phyloP scores from a whole-genome alignment of 2,888 invertebrate genomes.

The Drosophila nr. medialis region DNA sequence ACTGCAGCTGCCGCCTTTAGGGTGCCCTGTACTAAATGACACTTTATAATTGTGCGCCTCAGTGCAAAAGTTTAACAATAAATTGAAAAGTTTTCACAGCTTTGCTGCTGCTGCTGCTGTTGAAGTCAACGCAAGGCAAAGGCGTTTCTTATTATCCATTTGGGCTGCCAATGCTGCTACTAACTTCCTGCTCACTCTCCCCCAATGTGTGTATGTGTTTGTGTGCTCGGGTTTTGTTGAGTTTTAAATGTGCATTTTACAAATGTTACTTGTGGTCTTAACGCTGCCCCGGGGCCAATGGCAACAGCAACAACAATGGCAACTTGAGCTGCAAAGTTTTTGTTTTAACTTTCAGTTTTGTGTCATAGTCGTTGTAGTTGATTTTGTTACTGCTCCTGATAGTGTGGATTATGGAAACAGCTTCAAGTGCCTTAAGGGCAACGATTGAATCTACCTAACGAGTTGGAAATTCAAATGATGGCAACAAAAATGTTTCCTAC shows the following conservation, averaged over 20 bases:
- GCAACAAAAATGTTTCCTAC: conserved; percentile 21
- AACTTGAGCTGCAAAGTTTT: conserved; percentile 70
- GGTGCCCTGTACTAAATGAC: conserved; percentile 75
- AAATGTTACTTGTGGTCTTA: conserved; percentile 80
- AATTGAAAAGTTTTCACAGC: conserved; percentile 81
- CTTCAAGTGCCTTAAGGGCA: conserved; percentile 54
- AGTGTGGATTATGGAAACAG: conserved; percentile 68
- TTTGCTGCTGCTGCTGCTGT: conserved; percentile 52
- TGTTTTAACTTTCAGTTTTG: conserved; percentile 71
- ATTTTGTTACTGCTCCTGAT: conserved; percentile 35
- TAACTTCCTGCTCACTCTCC: conserved; percentile 12
- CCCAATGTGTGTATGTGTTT: conserved; percentile 14
- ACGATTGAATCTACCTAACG: conserved; percentile 55
- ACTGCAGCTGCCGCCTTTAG: conserved; percentile 42
- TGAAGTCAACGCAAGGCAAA: conserved; percentile 65
- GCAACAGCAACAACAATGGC: conserved; percentile 27
- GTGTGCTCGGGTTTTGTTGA: conserved; percentile 53
- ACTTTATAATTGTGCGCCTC: conserved; percentile 82
- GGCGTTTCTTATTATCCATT: conserved; percentile 78
- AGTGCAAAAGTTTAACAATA: conserved; percentile 82
- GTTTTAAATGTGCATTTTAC: conserved; percentile 80
- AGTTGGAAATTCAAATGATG: conserved; percentile 48
- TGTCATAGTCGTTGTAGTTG: conserved; percentile 43
- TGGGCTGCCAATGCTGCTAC: conserved; percentile 57
- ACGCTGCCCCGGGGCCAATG: conserved; percentile 50